These are phyloP conservation scores for Aramus guarauna DNA, from an alignment of 2,113 vertebrate species.

Conservation along the genomic window DNA sequence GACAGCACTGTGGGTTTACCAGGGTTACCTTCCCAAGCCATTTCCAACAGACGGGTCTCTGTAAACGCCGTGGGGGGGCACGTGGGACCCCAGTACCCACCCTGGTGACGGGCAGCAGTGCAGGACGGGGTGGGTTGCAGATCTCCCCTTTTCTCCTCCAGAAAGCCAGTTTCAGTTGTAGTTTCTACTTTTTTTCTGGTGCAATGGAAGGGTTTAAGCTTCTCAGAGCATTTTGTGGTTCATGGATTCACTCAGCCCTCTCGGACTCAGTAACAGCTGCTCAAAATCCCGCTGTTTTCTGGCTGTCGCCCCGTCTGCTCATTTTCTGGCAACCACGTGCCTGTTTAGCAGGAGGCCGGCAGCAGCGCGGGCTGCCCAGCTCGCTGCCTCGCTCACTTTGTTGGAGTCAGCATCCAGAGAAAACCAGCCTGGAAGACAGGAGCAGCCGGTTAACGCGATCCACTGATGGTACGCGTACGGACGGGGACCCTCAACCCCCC, in stretches of 20 bases:
- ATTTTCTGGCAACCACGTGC: not conserved
- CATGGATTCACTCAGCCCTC: not conserved
- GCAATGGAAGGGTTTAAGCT: not conserved
- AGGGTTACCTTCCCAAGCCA: not conserved
- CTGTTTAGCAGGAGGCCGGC: not conserved
- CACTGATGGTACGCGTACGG: rapidly evolving
- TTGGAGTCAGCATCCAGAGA: not conserved
- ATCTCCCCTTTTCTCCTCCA: not conserved
- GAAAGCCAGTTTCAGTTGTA: not conserved
- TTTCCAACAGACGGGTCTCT: not conserved
- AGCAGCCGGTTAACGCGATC: not conserved
- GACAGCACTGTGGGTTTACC: too few species aligned
- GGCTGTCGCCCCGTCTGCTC: not conserved
- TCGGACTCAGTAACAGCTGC: not conserved
- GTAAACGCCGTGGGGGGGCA: too few species aligned
- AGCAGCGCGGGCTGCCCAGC: rapidly evolving
- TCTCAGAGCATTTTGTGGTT: not conserved
- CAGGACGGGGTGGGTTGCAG: rapidly evolving
- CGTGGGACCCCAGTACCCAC: too few species aligned
- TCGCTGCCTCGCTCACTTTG: not conserved
- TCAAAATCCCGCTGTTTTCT: not conserved
- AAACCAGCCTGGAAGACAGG: not conserved
- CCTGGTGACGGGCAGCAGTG: too few species aligned
- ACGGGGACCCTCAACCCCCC: not conserved
- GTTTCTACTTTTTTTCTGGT: not conserved